Evolutionary conservation across 2,113 vertebrate genomes (phyloP).

Genomic region (Aegithalos caudatus): DNA sequence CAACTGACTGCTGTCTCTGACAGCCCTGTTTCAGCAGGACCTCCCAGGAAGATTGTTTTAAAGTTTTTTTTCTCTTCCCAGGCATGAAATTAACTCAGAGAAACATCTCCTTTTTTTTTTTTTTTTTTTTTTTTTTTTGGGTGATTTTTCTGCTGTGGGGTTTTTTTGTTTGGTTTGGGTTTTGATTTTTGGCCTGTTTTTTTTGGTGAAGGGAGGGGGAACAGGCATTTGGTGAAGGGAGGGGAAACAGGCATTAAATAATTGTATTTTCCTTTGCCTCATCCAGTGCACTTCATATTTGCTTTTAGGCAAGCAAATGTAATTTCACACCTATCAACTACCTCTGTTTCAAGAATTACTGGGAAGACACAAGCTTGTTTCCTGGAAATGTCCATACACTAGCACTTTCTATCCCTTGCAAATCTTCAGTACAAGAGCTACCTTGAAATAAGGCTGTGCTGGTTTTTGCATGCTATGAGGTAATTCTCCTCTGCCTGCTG

Average conservation of each 20-base stretch:
- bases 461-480: neutral
- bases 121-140: neutral
- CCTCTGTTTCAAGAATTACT: neutral
- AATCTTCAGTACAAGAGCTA: neutral
- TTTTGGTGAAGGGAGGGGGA: neutral
- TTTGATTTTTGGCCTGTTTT: neutral
- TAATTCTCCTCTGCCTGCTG: neutral
- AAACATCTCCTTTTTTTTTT: neutral
- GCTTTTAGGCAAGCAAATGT: neutral
- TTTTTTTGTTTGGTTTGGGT: neutral
- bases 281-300: neutral
- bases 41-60: constrained; percentile 13
- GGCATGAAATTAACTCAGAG: neutral
- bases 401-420: neutral
- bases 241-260: neutral
- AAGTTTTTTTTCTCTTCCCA: neutral
- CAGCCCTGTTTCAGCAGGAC: constrained; percentile 25
- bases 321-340: neutral
- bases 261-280: neutral
- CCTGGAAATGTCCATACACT: neutral
- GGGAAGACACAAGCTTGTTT: neutral
- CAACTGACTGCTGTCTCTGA: neutral
- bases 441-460: neutral
- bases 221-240: neutral
- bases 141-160: neutral